Base-by-base conservation (phyloP, 2,797 vertebrate species). In the Eidolon dupreanum region DNA sequence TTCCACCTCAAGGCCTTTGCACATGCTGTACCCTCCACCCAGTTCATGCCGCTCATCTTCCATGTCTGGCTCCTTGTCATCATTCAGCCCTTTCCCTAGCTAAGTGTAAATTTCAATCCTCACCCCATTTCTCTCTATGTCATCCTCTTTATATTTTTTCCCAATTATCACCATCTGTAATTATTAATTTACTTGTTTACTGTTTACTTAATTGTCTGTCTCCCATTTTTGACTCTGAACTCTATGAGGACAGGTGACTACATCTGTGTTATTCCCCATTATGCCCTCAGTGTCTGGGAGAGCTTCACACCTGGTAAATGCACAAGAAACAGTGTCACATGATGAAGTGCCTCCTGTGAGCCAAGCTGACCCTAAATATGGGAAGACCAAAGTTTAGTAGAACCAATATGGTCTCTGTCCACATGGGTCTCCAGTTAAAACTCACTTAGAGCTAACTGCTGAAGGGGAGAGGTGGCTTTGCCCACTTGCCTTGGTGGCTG, bases 91-190 rank as follows among this genome's bases (percentile, higher is more conserved):
- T 41, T 15, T 2, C n/a, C 19, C 9, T 13, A 26, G n/a, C 46
- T 61, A 53, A 57, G 19, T 9, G 9, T 13, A 28, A 17, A 41
- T 63, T 20, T 43, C 38, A 49, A 0, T 31, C 36, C 26, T 49
- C 57, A 38, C 26, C 26, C 15, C 17, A 1, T n/a, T 38, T 81
- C 74, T 65, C 73, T 36, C 16, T 20, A 0, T 33, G 13, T 51
- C 65, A 8, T 26, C 41, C 43, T 77, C 19, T 38, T 49, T 74
- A 12, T 61, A 12, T 61, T 88, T 59, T 38, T 28, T 28, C 43
- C 75, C 51, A 13, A 19, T 0, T 59, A 3, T 4, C 16, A 28
- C 41, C 17, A n/a, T 28, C 61, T 43, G 0, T 38, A 15, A 33
- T 84, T n/a, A n/a, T 26, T 81, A 13, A 2, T 51, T 55, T 6